These are phyloP conservation scores for Nomada lathburiana DNA, from an alignment of 2,888 invertebrate species.

Conservation along the genomic window DNA sequence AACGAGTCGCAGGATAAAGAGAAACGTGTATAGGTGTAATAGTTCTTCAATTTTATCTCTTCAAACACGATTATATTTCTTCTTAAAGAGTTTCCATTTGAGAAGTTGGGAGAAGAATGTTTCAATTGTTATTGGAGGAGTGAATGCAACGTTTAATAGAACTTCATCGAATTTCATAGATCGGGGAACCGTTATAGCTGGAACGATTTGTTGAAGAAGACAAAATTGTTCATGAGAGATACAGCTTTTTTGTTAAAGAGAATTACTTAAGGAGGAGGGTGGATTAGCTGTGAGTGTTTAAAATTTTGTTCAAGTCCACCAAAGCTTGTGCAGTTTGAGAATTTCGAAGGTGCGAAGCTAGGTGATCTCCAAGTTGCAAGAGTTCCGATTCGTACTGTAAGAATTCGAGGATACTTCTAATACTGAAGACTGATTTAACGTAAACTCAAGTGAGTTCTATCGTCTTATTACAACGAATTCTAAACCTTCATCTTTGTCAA, in stretches of 20 bases:
- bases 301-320: background rate
- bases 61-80: too few relatives aligned
- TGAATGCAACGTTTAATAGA: too few relatives aligned
- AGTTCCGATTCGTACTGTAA: background rate
- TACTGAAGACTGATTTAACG: background rate
- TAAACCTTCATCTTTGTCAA: background rate
- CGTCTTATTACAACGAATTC: background rate
- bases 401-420: conserved; percentile 3
- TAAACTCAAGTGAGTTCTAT: background rate
- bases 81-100: too few relatives aligned
- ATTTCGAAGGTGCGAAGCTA: background rate
- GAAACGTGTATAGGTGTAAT: background rate
- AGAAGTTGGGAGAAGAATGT: background rate
- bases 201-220: background rate
- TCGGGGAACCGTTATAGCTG: too few relatives aligned
- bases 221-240: background rate
- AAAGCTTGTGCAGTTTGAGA: background rate
- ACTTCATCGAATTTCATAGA: too few relatives aligned
- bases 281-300: background rate
- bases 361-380: background rate
- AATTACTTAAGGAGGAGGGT: too few relatives aligned
- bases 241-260: too few relatives aligned
- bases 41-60: too few relatives aligned
- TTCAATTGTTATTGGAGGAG: too few relatives aligned
- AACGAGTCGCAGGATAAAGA: background rate